Conservation (phyloP, 2,888 invertebrate genomes). For the Apodemia hepburni region DNA sequence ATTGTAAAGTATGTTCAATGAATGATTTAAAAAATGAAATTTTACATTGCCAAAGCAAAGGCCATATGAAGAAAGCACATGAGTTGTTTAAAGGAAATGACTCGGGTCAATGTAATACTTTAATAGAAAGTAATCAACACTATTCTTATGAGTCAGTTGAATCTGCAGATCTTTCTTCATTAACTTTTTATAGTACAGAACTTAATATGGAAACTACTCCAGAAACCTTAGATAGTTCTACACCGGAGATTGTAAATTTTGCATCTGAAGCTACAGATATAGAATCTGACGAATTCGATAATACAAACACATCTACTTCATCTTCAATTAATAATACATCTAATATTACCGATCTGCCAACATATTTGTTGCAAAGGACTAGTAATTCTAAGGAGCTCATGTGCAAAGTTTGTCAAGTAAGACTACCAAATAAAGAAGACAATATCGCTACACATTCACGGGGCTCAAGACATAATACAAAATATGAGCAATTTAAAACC, state of each 20-base stretch:
- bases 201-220: not conserved
- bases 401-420: slow-evolving; percentile 19
- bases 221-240: not conserved
- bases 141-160: not conserved
- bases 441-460: slow-evolving; percentile 16
- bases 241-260: not conserved
- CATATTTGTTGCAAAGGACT: slow-evolving; percentile 3
- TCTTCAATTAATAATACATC: not conserved
- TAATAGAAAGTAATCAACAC: not conserved
- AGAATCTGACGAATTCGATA: not conserved
- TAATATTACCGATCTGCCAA: not conserved
- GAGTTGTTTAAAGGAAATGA: not conserved
- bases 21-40: slow-evolving; percentile 11
- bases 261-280: not conserved
- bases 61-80: not conserved
- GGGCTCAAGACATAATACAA: slow-evolving; percentile 16
- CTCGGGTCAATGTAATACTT: no score
- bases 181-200: slow-evolving; percentile 1
- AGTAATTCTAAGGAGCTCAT: not conserved
- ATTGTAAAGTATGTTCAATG: slow-evolving; percentile 1
- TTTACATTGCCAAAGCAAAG: slow-evolving; percentile 14
- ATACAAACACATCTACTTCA: not conserved
- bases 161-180: not conserved
- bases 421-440: slow-evolving; percentile 14
- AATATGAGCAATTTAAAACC: not conserved